A percentile compares a stretch with the other conserved stretches of the same genome.
phyloP scores from a whole-genome alignment of 30 jellyfish, hydroid and myxozoan species.

The Hydractinia echinata region DNA sequence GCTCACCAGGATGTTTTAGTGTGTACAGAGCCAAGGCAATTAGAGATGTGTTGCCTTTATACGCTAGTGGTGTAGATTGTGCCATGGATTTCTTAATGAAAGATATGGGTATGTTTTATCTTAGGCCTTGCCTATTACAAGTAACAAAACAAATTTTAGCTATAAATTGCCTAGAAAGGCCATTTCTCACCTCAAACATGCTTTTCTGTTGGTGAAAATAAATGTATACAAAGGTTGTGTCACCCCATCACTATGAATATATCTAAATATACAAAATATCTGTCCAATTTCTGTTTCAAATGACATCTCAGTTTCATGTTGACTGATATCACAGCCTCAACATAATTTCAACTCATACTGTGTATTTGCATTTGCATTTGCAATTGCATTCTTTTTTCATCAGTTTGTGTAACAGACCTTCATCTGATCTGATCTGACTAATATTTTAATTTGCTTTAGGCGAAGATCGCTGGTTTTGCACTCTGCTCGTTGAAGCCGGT shows the following conservation, averaged over 20 bases:
- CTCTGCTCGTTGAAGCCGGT: slow-evolving; percentile 89
- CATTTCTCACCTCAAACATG: too few relatives aligned
- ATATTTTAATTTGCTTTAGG: slow-evolving; percentile 32
- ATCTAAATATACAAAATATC: too few relatives aligned
- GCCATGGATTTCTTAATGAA: slow-evolving; percentile 85
- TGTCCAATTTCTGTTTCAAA: too few relatives aligned
- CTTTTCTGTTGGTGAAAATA: too few relatives aligned
- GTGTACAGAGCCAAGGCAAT: slow-evolving; percentile 89
- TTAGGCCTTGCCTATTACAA: not conserved
- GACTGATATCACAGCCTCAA: too few relatives aligned
- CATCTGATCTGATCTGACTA: not conserved
- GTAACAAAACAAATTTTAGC: too few relatives aligned
- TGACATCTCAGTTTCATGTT: too few relatives aligned
- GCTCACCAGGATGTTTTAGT: slow-evolving; percentile 98
- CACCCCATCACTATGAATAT: too few relatives aligned
- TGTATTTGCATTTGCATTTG: not conserved
- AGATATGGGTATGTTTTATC: slow-evolving; percentile 65
- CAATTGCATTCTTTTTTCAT: not conserved
- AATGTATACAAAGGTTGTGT: too few relatives aligned
- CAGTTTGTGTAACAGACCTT: not conserved
- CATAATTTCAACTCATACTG: too few relatives aligned
- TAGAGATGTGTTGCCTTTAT: slow-evolving; percentile 68
- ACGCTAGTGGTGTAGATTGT: slow-evolving; percentile 81
- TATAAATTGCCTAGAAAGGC: too few relatives aligned
- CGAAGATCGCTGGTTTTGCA: slow-evolving; percentile 98